Percentiles rank a stretch among this genome's conserved stretches.
Evolutionary conservation across 2,888 invertebrate species (phyloP).

Genomic region (Atethmia centrago): DNA sequence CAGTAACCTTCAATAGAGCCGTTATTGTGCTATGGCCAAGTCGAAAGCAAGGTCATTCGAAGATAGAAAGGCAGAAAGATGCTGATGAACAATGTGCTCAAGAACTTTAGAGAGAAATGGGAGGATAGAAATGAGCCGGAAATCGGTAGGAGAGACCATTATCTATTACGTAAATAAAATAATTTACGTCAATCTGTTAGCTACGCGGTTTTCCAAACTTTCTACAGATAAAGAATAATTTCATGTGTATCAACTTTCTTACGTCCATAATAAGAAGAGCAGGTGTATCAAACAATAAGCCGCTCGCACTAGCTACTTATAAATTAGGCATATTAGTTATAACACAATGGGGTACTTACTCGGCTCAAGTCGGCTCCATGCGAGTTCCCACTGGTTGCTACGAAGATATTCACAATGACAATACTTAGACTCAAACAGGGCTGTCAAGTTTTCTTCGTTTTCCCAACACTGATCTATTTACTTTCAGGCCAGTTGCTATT

Average conservation of each 20-base stretch:
- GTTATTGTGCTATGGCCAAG: too few relatives aligned
- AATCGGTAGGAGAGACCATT: too few relatives aligned
- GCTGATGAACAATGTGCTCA: too few relatives aligned
- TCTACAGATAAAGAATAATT: slow-evolving; percentile 57
- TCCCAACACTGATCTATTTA: neutral
- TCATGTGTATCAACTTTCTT: slow-evolving; percentile 62
- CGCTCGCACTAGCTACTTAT: slow-evolving; percentile 52
- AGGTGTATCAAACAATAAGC: slow-evolving; percentile 61
- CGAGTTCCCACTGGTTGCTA: slow-evolving; percentile 66
- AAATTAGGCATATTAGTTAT: slow-evolving; percentile 64
- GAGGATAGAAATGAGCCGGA: too few relatives aligned
- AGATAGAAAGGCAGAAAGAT: too few relatives aligned
- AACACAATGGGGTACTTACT: slow-evolving; percentile 67
- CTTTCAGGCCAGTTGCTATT: neutral
- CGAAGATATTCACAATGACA: slow-evolving; percentile 66
- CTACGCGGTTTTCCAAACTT: slow-evolving; percentile 53
- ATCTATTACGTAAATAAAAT: slow-evolving; percentile 33
- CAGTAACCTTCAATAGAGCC: too few relatives aligned
- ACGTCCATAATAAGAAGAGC: slow-evolving; percentile 53
- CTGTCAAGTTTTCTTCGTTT: slow-evolving; percentile 27
- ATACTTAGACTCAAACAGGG: slow-evolving; percentile 51
- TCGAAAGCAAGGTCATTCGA: too few relatives aligned
- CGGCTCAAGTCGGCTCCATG: slow-evolving; percentile 51
- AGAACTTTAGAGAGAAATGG: too few relatives aligned
- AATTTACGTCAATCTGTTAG: slow-evolving; percentile 40